Evolutionary conservation across 2,888 invertebrate species (phyloP), one percentile per base, ranked within the genome.

Genomic region (Caenorhabditis wallacei): DNA sequence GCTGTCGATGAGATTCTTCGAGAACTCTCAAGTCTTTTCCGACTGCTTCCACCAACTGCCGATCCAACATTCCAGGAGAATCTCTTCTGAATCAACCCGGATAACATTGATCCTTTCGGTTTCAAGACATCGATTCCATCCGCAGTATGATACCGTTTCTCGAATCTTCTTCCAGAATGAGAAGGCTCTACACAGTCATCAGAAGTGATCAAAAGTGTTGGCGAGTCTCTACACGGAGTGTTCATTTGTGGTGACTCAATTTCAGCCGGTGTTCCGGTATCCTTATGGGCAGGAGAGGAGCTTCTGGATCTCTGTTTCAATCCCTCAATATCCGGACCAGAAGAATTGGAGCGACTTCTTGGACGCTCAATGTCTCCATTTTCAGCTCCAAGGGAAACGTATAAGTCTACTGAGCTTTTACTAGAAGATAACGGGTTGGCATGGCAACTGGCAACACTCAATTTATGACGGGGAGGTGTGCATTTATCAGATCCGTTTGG

Each of bases 51-150:
- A 1, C 80, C 83, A 5, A 85, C 80, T 1, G 86, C 85, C 1
- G 84, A 81, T 20, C 81, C 84, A 11, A 87, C 87, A 26, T 88
- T 88, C 87, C 85, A 86, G 16, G 88, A 88, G 76, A 88, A 88
- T 70, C 88, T 56, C 75, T 88, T 88, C 40, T 86, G 72, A 40
- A 88, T 88, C 10, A 81, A 71, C 11, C 82, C 82, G 10, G 84
- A 64, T 35, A 86, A 46, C 59, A 74, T 68, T n/a, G 85, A 80
- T 8, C 80, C 82, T 64, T 87, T 86, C 1, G 88, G 86, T 66
- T 89, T 89, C 53, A 79, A 20, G 10, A 88, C 82, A 43, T 95
- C 95, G 86, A 95, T 94, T 81, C 94, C 94, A 84, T 95, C 95
- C 7, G 95, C 89, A 93, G 88, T 87, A 61, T 87, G 87, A 54